A percentile compares a stretch with the other conserved stretches of the same genome.
Evolutionary conservation across 2,113 vertebrate species (phyloP).

Genomic region (Cyprinodon tularosa): DNA sequence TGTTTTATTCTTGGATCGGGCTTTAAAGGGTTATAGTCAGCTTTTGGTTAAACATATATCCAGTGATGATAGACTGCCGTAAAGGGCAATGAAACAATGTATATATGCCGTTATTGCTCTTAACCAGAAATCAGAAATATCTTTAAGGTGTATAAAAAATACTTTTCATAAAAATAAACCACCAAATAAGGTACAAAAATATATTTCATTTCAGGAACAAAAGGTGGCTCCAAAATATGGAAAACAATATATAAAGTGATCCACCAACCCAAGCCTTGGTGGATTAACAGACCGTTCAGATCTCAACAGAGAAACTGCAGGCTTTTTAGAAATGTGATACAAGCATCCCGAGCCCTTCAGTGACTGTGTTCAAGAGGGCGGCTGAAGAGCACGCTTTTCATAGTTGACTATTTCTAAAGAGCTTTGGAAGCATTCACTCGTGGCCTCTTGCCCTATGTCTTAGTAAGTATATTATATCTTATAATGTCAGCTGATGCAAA

Average conservation of each 20-base stretch:
- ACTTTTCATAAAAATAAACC: not conserved
- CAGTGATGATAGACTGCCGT: no score
- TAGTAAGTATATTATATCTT: slow-evolving; percentile 60
- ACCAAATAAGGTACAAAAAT: not conserved
- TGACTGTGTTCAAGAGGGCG: slow-evolving; percentile 57
- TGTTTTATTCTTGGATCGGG: no score
- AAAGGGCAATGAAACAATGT: no score
- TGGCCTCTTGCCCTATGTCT: slow-evolving; percentile 60
- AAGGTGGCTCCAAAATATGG: not conserved
- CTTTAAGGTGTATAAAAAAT: not conserved
- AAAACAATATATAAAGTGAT: slow-evolving; percentile 10
- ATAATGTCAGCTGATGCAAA: slow-evolving; percentile 51
- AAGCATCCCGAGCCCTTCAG: slow-evolving; percentile 52
- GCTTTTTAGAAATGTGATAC: slow-evolving; percentile 66
- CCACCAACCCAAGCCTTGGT: slow-evolving; percentile 31
- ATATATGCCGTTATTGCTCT: no score
- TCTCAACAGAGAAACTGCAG: slow-evolving; percentile 52
- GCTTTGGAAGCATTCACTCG: slow-evolving; percentile 49
- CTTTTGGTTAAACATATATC: no score
- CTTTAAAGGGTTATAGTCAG: no score
- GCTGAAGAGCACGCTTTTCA: slow-evolving; percentile 65
- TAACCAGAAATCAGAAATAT: no score
- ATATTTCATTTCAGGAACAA: not conserved
- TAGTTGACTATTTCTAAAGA: slow-evolving; percentile 73
- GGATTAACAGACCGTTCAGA: slow-evolving; percentile 45